Conservation (phyloP, 2,113 vertebrate species). For the Sus scrofa region T2T-Sscrofa CM000817.6:74262001-74262500, state of each 20-base stretch:
- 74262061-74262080: constrained; percentile 63
- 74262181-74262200: not conserved
- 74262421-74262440: not conserved
- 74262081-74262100: not conserved
- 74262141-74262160: not conserved
- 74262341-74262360: not conserved
- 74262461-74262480: not conserved
- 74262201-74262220: not conserved
- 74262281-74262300: not conserved
- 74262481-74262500: not conserved
- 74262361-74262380: not conserved
- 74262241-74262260: constrained; percentile 66
- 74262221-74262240: not conserved
- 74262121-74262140: not conserved
- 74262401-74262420: not conserved
- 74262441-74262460: constrained; percentile 24
- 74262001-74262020: constrained; percentile 75
- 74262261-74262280: not conserved
- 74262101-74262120: not conserved
- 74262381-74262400: constrained; percentile 42
- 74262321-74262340: not conserved
- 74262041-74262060: constrained; percentile 72
- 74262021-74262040: constrained; percentile 60
- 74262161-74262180: not conserved
- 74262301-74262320: not conserved